These are phyloP conservation scores for Agelastica alni DNA, from an alignment of 2,888 invertebrate species.

Conservation along the genomic window DNA sequence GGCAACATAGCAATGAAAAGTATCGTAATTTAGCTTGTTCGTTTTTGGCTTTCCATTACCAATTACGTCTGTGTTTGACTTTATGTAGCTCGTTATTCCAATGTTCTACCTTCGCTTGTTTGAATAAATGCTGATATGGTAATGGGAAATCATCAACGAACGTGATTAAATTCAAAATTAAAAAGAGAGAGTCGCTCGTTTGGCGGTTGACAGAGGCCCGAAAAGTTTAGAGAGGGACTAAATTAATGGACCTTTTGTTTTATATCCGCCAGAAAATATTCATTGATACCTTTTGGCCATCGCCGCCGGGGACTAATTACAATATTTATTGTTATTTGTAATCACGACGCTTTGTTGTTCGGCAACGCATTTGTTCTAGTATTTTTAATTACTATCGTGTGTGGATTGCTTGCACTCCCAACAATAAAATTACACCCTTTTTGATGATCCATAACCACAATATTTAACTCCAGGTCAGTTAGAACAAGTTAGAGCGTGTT, in stretches of 20 bases:
- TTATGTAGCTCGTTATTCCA: conserved; percentile 44
- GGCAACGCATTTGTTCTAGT: too few species aligned
- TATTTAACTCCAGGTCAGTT: too few species aligned
- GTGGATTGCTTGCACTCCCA: too few species aligned
- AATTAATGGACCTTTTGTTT: conserved; percentile 20
- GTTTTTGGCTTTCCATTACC: conserved; percentile 39
- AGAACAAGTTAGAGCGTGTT: too few species aligned
- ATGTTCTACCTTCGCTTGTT: conserved; percentile 43
- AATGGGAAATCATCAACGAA: conserved; percentile 41
- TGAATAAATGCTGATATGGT: conserved; percentile 44
- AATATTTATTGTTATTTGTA: conserved; percentile 12
- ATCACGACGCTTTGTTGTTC: conserved; percentile 1
- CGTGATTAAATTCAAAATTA: conserved; percentile 45
- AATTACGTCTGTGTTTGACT: conserved; percentile 45
- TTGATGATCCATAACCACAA: too few species aligned
- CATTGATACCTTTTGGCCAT: conserved; percentile 16
- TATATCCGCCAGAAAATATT: conserved; percentile 12
- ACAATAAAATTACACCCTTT: too few species aligned
- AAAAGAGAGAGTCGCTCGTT: conserved; percentile 31
- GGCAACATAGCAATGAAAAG: conserved; percentile 26
- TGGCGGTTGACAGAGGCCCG: conserved; percentile 18
- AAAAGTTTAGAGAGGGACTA: conserved; percentile 14
- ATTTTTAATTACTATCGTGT: too few species aligned
- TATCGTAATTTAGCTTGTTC: conserved; percentile 25
- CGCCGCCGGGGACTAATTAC: conserved; percentile 11